A percentile compares a stretch with the other conserved stretches of the same genome.
phyloP scores from a whole-genome alignment of 2,888 invertebrate genomes.

The Nomada fucata region DNA sequence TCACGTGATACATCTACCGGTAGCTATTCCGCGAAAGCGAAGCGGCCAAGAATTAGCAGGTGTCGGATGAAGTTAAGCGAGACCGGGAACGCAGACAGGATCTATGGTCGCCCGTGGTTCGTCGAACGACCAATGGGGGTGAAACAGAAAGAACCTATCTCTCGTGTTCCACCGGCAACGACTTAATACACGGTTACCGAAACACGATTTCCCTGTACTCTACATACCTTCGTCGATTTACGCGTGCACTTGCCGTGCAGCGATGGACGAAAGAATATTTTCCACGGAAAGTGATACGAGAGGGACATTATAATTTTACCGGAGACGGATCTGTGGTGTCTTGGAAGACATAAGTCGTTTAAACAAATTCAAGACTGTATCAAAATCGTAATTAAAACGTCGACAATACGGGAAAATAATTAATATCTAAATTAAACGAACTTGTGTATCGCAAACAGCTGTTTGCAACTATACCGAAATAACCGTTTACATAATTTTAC shows the following conservation, averaged over 20 bases:
- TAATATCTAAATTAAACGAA: too few species aligned
- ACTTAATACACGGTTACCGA: constrained; percentile 62
- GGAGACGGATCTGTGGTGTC: too few species aligned
- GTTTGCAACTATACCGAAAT: too few species aligned
- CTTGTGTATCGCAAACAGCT: too few species aligned
- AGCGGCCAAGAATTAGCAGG: constrained; percentile 62
- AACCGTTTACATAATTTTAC: too few species aligned
- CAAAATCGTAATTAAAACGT: too few species aligned
- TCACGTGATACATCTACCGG: constrained; percentile 30
- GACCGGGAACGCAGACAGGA: constrained; percentile 13
- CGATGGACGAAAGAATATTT: too few species aligned
- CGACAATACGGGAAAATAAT: too few species aligned
- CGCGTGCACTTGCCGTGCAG: constrained; percentile 43
- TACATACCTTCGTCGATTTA: constrained; percentile 60
- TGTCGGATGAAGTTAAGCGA: constrained; percentile 59
- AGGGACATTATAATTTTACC: too few species aligned
- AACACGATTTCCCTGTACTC: constrained; percentile 3
- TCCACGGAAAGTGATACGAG: too few species aligned
- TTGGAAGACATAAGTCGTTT: too few species aligned
- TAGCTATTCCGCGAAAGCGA: constrained; percentile 58
- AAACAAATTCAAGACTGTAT: too few species aligned
- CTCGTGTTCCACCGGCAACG: constrained; percentile 56
- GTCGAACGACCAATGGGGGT: constrained; percentile 36
- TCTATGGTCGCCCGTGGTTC: constrained; percentile 36
- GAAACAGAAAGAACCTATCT: constrained; percentile 34